These are phyloP conservation scores for Actinostola sp. DNA, from an alignment of 92 coral and sea anemone species.

Conservation along the genomic window DNA sequence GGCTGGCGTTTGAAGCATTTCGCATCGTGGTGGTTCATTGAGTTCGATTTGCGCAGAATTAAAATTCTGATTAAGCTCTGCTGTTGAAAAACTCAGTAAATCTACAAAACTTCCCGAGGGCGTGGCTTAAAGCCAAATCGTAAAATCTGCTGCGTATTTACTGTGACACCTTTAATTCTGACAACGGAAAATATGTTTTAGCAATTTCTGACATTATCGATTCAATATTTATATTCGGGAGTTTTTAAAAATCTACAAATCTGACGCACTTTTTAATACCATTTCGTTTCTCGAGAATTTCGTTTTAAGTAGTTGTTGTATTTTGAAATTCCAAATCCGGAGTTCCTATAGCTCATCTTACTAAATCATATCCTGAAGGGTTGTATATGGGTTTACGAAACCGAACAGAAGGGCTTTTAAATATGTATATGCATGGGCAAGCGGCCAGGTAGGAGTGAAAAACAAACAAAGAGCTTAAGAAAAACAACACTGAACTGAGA, in stretches of 20 bases:
- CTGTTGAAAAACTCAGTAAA: background rate
- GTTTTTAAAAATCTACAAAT: too few relatives aligned
- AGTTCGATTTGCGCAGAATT: too few relatives aligned
- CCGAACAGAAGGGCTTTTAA: background rate
- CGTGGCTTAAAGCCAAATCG: conserved; percentile 18
- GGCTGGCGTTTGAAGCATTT: too few relatives aligned
- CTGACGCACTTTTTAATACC: too few relatives aligned
- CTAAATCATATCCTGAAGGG: background rate
- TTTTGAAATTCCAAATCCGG: too few relatives aligned
- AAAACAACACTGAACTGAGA: background rate
- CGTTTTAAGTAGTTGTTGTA: too few relatives aligned
- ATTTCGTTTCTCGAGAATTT: too few relatives aligned
- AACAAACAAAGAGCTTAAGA: background rate
- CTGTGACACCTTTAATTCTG: background rate
- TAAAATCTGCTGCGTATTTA: conserved; percentile 1
- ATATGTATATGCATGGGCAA: background rate
- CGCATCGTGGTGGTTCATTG: too few relatives aligned
- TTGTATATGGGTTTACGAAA: background rate
- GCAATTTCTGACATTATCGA: background rate
- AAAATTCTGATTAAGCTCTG: too few relatives aligned
- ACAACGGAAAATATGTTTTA: conserved; percentile 5
- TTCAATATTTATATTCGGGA: too few relatives aligned
- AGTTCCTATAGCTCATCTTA: background rate
- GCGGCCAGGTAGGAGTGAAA: conserved; percentile 1
- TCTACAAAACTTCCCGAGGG: conserved; percentile 1